Percentiles rank a stretch among this genome's conserved stretches.
phyloP scores from a whole-genome alignment of 2,797 vertebrate species.

The Gymnoscopelus microlampas region DNA sequence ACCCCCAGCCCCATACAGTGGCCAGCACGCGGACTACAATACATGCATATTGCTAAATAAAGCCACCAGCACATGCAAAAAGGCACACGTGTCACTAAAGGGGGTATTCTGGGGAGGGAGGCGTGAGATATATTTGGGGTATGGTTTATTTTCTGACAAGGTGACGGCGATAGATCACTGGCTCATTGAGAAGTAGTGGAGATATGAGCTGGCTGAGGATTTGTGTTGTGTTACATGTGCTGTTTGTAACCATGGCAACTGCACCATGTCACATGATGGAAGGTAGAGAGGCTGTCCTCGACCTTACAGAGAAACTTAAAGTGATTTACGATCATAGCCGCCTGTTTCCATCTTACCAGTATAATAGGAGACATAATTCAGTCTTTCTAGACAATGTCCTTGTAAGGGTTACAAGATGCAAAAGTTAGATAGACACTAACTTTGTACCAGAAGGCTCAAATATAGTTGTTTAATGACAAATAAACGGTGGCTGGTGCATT shows the following conservation, averaged over 20 bases:
- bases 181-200: slow-evolving; percentile 68
- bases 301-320: slow-evolving; percentile 49
- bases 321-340: slow-evolving; percentile 44
- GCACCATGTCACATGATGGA: slow-evolving; percentile 53
- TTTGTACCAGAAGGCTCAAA: neutral
- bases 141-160: slow-evolving; percentile 74
- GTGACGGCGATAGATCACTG: slow-evolving; percentile 73
- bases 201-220: slow-evolving; percentile 68
- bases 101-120: slow-evolving; percentile 46
- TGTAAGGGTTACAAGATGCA: slow-evolving; percentile 28
- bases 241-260: slow-evolving; percentile 83
- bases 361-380: slow-evolving; percentile 31
- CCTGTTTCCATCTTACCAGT: slow-evolving; percentile 4
- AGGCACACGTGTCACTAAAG: slow-evolving; percentile 37
- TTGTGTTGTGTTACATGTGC: slow-evolving; percentile 74
- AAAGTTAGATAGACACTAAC: slow-evolving; percentile 14
- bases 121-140: slow-evolving; percentile 62
- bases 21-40: slow-evolving; percentile 35
- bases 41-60: slow-evolving; percentile 48
- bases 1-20: neutral
- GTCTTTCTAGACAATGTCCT: neutral
- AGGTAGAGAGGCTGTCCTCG: slow-evolving; percentile 59
- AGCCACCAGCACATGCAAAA: slow-evolving; percentile 51
- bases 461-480: neutral
- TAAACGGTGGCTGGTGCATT: neutral